Evolutionary conservation across 2,113 vertebrate species (phyloP), one percentile per base, ranked within the genome.

Genomic region (Sebastes schlegelii): DNA sequence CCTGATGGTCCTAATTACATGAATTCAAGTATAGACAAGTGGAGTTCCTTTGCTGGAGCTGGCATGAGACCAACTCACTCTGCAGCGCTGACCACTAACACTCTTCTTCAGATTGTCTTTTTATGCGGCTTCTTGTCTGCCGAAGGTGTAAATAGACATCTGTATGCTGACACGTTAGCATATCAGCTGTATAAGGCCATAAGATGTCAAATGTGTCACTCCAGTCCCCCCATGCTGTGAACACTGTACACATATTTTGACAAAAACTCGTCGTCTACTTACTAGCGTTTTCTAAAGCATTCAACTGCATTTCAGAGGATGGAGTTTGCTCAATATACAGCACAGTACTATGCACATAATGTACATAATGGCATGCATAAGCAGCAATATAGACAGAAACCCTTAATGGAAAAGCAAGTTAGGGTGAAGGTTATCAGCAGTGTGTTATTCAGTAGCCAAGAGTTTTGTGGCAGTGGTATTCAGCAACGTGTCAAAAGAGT

Each of bases 1-100:
- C 49, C 17, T 4, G 7, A 58, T 67, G 13, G 11, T 62, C 45
- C 19, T 34, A 45, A 73, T 34, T 42, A 48, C 58, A 64, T 70
- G 69, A 52, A 65, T 71, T 70, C 19, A 51, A 54, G 73, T 52
- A 72, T 34, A 63, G 57, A 21, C 21, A 21, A 72, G 49, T 11
- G n/a, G 46, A 64, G 19, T 40, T 67, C 12, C 17, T 78, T 60
- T 60, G 34, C 65, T 48, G 17, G 45, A 49, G 60, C 48, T 82
- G 40, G 23, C 67, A 23, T 23, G 40, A 49, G 23, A 57, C 46
- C 65, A 63, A 69, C n/a, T 55, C 45, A 3, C 40, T 46, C n/a
- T 54, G 34, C 40, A 70, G n/a, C 8, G 8, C 8, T 54, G 19
- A 73, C 48, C 16, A 21, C 12, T 2, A 65, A 42, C 40, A 3